Evolutionary conservation across 2,888 invertebrate genomes (phyloP).

Genomic region (Ramazzottius varieornatus): DNA sequence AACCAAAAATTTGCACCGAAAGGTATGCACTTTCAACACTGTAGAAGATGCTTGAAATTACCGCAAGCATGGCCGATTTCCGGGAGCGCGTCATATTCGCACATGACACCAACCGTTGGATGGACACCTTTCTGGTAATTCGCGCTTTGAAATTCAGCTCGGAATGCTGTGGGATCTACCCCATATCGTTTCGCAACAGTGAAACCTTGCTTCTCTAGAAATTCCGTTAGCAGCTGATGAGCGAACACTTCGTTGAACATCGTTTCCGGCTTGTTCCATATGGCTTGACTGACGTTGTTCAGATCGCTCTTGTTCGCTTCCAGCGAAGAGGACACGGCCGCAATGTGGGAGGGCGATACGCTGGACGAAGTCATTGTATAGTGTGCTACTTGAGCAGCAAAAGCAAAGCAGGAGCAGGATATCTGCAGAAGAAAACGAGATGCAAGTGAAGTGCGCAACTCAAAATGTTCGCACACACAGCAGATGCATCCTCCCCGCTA

Average conservation of each 20-base stretch:
- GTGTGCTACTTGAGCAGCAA: too few relatives aligned
- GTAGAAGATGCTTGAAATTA: too few relatives aligned
- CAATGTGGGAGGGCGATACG: too few relatives aligned
- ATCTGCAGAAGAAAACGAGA: too few relatives aligned
- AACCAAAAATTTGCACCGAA: too few relatives aligned
- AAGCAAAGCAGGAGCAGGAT: too few relatives aligned
- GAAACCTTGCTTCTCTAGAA: conserved; percentile 15
- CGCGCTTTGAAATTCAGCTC: conserved; percentile 10
- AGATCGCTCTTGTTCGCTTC: conserved; percentile 10
- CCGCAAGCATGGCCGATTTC: conserved; percentile 20
- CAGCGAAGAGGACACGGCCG: not conserved
- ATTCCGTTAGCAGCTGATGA: conserved; percentile 14
- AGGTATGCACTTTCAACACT: too few relatives aligned
- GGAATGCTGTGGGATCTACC: conserved; percentile 10
- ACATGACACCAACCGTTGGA: conserved; percentile 8
- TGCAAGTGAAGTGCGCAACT: too few relatives aligned
- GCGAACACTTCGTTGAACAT: conserved; percentile 16
- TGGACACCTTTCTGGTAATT: not conserved
- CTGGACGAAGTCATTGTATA: too few relatives aligned
- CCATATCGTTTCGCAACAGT: conserved; percentile 14
- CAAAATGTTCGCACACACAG: too few relatives aligned
- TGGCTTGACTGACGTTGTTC: conserved; percentile 14
- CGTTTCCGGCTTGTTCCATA: conserved; percentile 19
- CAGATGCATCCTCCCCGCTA: too few relatives aligned
- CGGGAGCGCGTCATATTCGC: conserved; percentile 20